Evolutionary conservation across 2,113 vertebrate genomes (phyloP).

Genomic region (Bubo blakistoni): DNA sequence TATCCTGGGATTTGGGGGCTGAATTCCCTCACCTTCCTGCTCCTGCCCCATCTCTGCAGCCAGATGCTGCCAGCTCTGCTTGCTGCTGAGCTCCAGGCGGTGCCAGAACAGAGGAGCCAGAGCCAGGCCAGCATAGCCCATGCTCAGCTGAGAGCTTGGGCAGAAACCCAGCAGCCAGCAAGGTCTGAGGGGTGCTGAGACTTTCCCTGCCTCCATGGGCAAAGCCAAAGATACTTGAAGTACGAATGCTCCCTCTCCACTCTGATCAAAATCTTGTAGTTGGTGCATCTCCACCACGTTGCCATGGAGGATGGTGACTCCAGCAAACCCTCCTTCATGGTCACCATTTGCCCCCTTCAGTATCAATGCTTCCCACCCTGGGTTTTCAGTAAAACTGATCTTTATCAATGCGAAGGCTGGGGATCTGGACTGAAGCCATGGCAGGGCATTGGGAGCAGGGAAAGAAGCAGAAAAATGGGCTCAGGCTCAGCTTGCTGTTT

Average conservation of each 20-base stretch:
- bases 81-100: background rate
- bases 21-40: background rate
- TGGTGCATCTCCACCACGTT: background rate
- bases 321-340: background rate
- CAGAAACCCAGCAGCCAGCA: background rate
- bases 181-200: background rate
- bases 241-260: background rate
- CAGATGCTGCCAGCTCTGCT: background rate
- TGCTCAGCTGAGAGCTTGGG: background rate
- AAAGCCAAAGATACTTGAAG: background rate
- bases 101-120: background rate
- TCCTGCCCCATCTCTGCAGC: background rate
- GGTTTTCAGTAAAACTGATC: background rate
- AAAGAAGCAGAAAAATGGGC: background rate
- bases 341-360: background rate
- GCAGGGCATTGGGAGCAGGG: background rate
- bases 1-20: background rate
- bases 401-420: background rate
- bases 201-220: background rate
- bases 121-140: background rate
- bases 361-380: background rate
- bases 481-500: background rate
- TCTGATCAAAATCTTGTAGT: background rate
- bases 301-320: fast-evolving
- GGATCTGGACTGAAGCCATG: background rate